Base-by-base conservation (phyloP, 2,888 invertebrate species). In the Limnephilus auricula region DNA sequence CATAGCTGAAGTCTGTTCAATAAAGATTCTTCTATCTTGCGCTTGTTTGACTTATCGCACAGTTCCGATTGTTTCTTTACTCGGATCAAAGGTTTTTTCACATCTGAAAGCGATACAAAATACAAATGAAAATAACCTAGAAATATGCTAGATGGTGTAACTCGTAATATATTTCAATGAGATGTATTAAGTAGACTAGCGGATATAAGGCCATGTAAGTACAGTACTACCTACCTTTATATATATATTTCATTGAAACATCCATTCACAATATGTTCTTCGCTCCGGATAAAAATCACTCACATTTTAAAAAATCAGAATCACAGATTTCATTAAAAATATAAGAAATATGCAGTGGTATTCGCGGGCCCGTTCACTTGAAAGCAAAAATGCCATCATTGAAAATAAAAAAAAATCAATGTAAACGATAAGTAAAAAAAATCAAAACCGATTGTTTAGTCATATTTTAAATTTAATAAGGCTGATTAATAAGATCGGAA, bases 211-310 rank as follows among this genome's bases (percentile, higher is more conserved):
- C 79, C 79, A 65, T 80, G 83, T 79, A 85, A 90, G 37, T 79
- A 45, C n/a, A 50, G 88, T 89, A 50, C 92, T 91, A 92, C 93
- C 93, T 93, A 93, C 93, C 93, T 93, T 92, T 13, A 82, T 65
- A 40, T 50, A 89, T 83, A 92, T 79, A 91, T 89, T 45, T 90
- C 82, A 89, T 86, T 90, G 89, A 90, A 95, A 95, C 95, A 95
- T 95, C 95, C 95, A 95, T 95, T 95, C 95, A 95, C 95, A 95
- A 95, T 94, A 95, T 94, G 95, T 94, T 95, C 94, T 95, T 95
- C 95, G 93, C 94, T 94, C 94, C 92, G 92, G 89, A 91, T 91
- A 79, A 89, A 90, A 89, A 37, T 90, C 90, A 90, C 90, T 86
- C 84, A 65, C 85, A 80, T 88, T 91, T 88, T 5, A 83, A 31